A percentile compares a stretch with the other conserved stretches of the same genome.
Evolutionary conservation across 2,888 invertebrate species (phyloP).

Genomic region (Rhagium mordax): DNA sequence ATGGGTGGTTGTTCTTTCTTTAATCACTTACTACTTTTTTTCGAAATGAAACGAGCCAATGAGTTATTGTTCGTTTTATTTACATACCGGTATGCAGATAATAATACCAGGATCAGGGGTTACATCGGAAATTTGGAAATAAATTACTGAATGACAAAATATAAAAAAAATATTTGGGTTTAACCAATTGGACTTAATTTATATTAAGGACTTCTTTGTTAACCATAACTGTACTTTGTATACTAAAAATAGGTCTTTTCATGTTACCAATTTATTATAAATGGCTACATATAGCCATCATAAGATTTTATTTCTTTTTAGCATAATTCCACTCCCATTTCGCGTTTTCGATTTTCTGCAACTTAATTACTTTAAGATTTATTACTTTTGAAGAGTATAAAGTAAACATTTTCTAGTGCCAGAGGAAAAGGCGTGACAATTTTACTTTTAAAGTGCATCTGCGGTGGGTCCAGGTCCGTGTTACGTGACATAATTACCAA

Average conservation of each 20-base stretch:
- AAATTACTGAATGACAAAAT: too few relatives aligned
- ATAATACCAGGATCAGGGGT: too few relatives aligned
- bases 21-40: background rate
- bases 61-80: too few relatives aligned
- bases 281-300: background rate
- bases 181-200: too few relatives aligned
- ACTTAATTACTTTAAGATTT: slow-evolving; percentile 20
- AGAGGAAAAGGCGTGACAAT: slow-evolving; percentile 10
- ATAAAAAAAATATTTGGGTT: too few relatives aligned
- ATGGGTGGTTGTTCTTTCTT: background rate
- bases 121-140: too few relatives aligned
- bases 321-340: background rate
- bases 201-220: too few relatives aligned
- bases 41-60: too few relatives aligned
- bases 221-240: too few relatives aligned
- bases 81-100: too few relatives aligned
- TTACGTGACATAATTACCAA: slow-evolving; percentile 36
- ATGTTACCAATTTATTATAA: background rate
- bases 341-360: slow-evolving; percentile 11
- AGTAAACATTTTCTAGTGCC: slow-evolving; percentile 14
- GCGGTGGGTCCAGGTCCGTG: slow-evolving; percentile 30
- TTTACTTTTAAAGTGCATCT: slow-evolving; percentile 15
- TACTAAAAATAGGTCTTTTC: too few relatives aligned
- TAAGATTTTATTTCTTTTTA: background rate
- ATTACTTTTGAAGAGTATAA: slow-evolving; percentile 15